Evolutionary conservation across 2,113 vertebrate genomes (phyloP).

Genomic region (Sturnus vulgaris): DNA sequence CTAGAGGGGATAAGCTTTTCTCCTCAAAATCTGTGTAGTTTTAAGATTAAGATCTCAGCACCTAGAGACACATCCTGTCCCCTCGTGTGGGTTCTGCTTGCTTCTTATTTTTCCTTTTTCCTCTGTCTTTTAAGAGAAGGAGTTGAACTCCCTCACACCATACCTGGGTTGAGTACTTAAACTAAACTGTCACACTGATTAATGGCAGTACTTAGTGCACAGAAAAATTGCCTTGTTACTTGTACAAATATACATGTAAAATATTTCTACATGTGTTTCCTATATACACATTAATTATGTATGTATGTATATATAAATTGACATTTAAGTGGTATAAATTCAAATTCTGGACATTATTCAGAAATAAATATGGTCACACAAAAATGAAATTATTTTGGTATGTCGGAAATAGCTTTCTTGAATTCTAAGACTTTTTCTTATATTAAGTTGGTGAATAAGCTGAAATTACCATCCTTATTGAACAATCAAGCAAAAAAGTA

Average conservation of each 20-base stretch:
- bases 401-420: not conserved
- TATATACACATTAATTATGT: not conserved
- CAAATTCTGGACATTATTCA: not conserved
- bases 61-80: not conserved
- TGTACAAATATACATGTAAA: not conserved
- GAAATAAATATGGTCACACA: not conserved
- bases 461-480: not conserved
- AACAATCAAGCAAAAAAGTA: not conserved
- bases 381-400: not conserved
- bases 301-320: not conserved
- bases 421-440: not conserved
- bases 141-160: not conserved
- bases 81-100: not conserved
- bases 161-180: not conserved
- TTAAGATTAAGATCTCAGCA: not conserved
- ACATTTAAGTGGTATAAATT: not conserved
- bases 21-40: not conserved
- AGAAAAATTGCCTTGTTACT: not conserved
- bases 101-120: not conserved
- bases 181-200: not conserved
- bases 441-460: not conserved
- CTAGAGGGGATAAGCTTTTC: not conserved
- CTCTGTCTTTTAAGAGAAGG: not conserved
- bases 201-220: not conserved
- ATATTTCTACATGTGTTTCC: not conserved